Evolutionary conservation across 2,113 vertebrate species (phyloP).

Genomic region (Alethe diademata): DNA sequence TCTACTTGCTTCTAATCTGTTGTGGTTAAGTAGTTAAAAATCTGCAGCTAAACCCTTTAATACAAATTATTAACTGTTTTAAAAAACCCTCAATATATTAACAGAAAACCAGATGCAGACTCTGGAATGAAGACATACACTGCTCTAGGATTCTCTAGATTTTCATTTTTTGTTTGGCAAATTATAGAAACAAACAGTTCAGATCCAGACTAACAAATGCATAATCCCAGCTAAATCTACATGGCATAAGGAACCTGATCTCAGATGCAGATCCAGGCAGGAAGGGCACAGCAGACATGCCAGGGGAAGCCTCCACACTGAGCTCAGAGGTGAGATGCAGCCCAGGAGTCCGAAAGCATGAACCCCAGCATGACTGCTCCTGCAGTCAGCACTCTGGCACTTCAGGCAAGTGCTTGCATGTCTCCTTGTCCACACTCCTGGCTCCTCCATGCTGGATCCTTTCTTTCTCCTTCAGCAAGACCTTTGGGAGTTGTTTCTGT

Average conservation of each 20-base stretch:
- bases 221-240: not conserved
- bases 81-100: not conserved
- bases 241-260: not conserved
- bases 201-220: not conserved
- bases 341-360: accelerated
- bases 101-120: not conserved
- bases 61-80: not conserved
- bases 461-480: not conserved
- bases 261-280: not conserved
- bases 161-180: not conserved
- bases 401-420: accelerated
- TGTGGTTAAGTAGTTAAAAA: not conserved
- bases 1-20: not conserved
- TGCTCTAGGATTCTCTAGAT: not conserved
- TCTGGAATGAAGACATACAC: not conserved
- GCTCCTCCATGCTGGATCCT: not conserved
- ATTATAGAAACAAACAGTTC: not conserved
- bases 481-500: not conserved
- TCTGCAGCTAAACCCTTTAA: not conserved
- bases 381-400: not conserved
- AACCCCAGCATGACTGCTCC: not conserved
- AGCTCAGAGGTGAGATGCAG: not conserved
- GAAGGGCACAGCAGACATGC: not conserved
- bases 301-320: not conserved
- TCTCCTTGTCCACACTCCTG: not conserved